Evolutionary conservation across 2,797 vertebrate species (phyloP), one percentile per base, ranked within the genome.

Genomic region (Coilia nasus): DNA sequence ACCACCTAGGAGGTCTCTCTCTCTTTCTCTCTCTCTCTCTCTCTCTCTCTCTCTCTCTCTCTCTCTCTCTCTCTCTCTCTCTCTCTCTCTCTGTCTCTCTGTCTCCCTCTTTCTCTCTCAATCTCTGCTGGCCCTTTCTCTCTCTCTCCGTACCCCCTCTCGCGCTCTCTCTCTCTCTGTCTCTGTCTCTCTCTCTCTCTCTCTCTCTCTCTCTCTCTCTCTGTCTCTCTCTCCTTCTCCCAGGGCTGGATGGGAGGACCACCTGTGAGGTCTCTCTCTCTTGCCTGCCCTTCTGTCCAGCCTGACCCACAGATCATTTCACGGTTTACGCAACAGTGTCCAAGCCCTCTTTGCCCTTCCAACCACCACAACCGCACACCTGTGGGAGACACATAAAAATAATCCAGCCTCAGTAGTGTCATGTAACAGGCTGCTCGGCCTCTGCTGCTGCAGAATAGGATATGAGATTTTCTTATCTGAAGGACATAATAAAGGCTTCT

Each of bases 311-410:
- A 78, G 71, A 44, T 78, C 7, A 35, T 78, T 78, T 78, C 35
- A 44, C 41, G 35, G 35, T 78, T 78, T 78, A 78, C 21, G 71
- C 35, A 78, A 78, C 35, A 78, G 71, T 21, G 71, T 78, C 71
- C 19, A 78, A 35, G 41, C 71, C 41, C n/a, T 23, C 60, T 9
- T 64, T 17, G 21, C n/a, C 2, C 60, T 25, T 25, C 60, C 60
- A 64, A 25, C 60, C 60, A 59, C 14, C 57, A 19, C 14, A 19
- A 64, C 71, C 44, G 4, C 17, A 41, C 35, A 78, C 71, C 71
- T 44, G 35, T 44, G 19, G 44, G 71, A 78, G 71, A 78, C 71
- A 19, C 71, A 41, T 19, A 21, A 41, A 9, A 78, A 78, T 59
- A 19, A 59, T 19, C 19, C 1, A 21, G 57, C 1, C 57, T 59